phyloP scores from a whole-genome alignment of 2,113 vertebrate species.

The Lepidothrix coronata region DNA sequence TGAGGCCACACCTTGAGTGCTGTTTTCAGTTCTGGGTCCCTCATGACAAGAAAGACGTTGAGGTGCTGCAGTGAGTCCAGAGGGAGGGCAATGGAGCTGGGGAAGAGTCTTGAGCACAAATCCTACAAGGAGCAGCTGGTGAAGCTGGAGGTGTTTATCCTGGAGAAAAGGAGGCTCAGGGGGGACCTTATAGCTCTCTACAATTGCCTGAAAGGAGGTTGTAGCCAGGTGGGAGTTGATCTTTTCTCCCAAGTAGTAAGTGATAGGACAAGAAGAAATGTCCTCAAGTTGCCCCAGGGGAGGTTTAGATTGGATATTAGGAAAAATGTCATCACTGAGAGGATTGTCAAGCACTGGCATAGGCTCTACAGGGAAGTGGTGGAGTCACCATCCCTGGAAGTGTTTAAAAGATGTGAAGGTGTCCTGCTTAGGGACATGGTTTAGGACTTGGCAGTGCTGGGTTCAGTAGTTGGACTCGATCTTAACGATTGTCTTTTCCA shows the following conservation, averaged over 20 bases:
- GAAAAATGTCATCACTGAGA: background rate
- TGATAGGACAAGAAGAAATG: background rate
- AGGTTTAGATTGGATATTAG: background rate
- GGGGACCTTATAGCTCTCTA: background rate
- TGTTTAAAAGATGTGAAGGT: background rate
- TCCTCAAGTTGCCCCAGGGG: background rate
- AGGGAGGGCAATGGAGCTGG: background rate
- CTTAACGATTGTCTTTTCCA: background rate
- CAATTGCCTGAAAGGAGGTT: background rate
- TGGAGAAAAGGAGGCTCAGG: background rate
- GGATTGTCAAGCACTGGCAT: background rate
- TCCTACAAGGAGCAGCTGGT: accelerated
- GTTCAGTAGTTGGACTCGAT: background rate
- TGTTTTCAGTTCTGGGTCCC: background rate
- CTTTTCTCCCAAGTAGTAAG: background rate
- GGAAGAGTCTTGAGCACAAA: background rate
- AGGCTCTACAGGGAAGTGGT: background rate
- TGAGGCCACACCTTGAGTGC: accelerated
- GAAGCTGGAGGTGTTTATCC: accelerated
- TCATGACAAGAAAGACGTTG: background rate
- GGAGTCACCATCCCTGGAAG: background rate
- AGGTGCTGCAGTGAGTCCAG: accelerated
- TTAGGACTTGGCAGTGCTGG: background rate
- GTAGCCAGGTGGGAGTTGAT: accelerated
- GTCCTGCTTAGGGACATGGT: background rate